Evolutionary conservation across 2,113 vertebrate species (phyloP), one percentile per base, ranked within the genome.

Genomic region (Dasypus novemcinctus): DNA sequence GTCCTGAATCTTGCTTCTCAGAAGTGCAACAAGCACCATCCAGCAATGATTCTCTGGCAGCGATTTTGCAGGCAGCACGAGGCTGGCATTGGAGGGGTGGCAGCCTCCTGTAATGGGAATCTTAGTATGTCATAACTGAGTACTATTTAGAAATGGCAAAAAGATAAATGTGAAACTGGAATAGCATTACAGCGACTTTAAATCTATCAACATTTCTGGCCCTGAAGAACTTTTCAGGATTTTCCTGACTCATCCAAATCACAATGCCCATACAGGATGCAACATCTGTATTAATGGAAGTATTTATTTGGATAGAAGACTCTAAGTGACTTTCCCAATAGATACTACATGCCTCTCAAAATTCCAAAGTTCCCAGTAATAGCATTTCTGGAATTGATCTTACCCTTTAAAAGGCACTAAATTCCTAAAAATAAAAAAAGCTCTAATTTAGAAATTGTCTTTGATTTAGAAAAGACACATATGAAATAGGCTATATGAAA

Each of bases 321-420:
- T 95, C 38, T 41, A 95, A 95, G 80, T 61, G 18, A 15, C 54
- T 57, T 57, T 57, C 54, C 54, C 4, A 90, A 23, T 61, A 66
- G 18, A 80, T 85, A 95, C n/a, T 31, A 95, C 95, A 80, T 72
- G 23, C 29, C 52, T 95, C 91, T 90, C 76, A 88, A 95, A 90
- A 23, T 68, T 87, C 57, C 52, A 76, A 95, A 85, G 29, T 68
- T 96, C 27, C 38, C 80, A 94, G 46, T 43, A 72, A 74, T 33
- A 90, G 11, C 21, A 96, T 82, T 96, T 92, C 81, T 94, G 72
- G 14, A 94, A 76, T 68, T 92, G 3, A 91, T 91, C 91, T 96
- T 86, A 54, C 23, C 11, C 46, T 92, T 54, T 59, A 59, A 87
- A 94, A 94, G 36, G 15, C 27, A 75, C 3, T 87, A 61, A 83